Percentiles rank a stretch among this genome's conserved stretches.
Conservation (phyloP, 1,140 invertebrate species). For the Tetramorium parvispinum region DNA sequence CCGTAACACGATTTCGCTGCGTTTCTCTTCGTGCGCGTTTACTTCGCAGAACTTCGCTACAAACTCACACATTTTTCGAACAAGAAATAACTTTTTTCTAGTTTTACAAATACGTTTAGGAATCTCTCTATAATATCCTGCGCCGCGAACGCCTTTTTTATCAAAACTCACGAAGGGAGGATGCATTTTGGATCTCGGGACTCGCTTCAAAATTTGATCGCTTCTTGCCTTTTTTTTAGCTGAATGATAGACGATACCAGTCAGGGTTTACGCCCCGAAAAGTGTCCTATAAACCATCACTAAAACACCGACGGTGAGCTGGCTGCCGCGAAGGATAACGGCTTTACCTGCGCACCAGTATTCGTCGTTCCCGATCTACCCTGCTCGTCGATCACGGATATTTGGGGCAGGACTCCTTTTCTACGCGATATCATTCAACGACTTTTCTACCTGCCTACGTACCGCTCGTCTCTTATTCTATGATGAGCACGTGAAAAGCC, state of each 20-base stretch:
- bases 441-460: slow-evolving; percentile 79
- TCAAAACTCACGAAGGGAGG: not conserved
- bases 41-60: not conserved
- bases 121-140: not conserved
- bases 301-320: slow-evolving; percentile 61
- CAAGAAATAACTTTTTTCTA: not conserved
- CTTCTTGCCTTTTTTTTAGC: slow-evolving; percentile 36
- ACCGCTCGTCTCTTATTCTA: slow-evolving; percentile 41
- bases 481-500: slow-evolving; percentile 62
- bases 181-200: not conserved
- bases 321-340: slow-evolving; percentile 70
- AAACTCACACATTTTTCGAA: not conserved
- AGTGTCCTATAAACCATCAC: slow-evolving; percentile 71
- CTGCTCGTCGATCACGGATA: slow-evolving; percentile 75
- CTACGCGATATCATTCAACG: slow-evolving; percentile 79
- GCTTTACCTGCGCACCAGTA: slow-evolving; percentile 76
- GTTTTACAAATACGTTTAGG: not conserved
- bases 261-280: slow-evolving; percentile 64
- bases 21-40: not conserved
- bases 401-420: slow-evolving; percentile 74
- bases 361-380: slow-evolving; percentile 66
- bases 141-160: slow-evolving; percentile 1
- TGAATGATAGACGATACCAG: slow-evolving; percentile 64
- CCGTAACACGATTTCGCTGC: not conserved
- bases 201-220: slow-evolving; percentile 11